A percentile compares a stretch with the other conserved stretches of the same genome.
Evolutionary conservation across 2,888 invertebrate species (phyloP).

Genomic region (Charanyca ferruginea): DNA sequence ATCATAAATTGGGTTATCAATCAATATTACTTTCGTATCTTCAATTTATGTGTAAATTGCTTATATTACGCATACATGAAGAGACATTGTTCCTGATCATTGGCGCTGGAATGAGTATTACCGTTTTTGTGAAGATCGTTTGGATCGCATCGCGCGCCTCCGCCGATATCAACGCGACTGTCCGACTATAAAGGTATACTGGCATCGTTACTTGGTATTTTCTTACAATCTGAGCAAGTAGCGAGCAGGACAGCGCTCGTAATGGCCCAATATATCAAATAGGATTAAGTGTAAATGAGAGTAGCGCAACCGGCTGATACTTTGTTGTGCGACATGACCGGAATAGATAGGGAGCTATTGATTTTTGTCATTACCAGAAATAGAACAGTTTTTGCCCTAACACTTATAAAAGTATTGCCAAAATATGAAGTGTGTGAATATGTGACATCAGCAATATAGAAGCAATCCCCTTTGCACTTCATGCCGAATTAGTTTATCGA

Average conservation of each 20-base stretch:
- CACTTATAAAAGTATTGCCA: slow-evolving; percentile 14
- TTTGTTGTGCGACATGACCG: slow-evolving; percentile 82
- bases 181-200: slow-evolving; percentile 76
- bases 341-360: slow-evolving; percentile 77
- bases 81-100: slow-evolving; percentile 65
- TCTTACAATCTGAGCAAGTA: slow-evolving; percentile 84
- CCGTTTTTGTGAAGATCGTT: slow-evolving; percentile 59
- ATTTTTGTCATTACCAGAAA: slow-evolving; percentile 69
- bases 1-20: slow-evolving; percentile 79
- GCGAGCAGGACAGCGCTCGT: slow-evolving; percentile 83
- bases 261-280: slow-evolving; percentile 89
- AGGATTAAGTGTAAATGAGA: slow-evolving; percentile 89
- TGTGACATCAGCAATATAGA: slow-evolving; percentile 44
- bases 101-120: slow-evolving; percentile 58
- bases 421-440: slow-evolving; percentile 31
- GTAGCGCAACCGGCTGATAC: slow-evolving; percentile 81
- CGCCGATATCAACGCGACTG: slow-evolving; percentile 64
- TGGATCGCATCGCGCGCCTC: slow-evolving; percentile 30
- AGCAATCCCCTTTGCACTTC: slow-evolving; percentile 64
- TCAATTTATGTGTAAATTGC: slow-evolving; percentile 74
- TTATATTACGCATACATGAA: slow-evolving; percentile 68
- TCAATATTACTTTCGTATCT: slow-evolving; percentile 79
- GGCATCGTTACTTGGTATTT: slow-evolving; percentile 72
- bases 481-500: slow-evolving; percentile 68
- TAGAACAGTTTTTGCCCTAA: slow-evolving; percentile 14